These are phyloP conservation scores for Catharus bicknelli DNA, from an alignment of 2,113 vertebrate species.

Conservation along the genomic window DNA sequence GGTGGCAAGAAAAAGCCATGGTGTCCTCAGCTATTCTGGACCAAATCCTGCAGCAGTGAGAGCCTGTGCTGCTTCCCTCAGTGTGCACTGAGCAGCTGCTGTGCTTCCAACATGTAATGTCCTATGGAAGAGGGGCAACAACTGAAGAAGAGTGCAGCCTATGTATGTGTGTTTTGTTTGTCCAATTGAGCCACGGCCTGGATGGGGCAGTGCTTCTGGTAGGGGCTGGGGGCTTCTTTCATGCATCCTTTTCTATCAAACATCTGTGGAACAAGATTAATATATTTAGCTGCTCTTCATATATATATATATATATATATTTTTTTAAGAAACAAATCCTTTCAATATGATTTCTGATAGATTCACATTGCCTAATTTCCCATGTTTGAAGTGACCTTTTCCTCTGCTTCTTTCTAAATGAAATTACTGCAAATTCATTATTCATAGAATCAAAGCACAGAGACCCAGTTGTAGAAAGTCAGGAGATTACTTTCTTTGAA, in stretches of 20 bases:
- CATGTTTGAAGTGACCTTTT: conserved; percentile 45
- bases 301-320: too few relatives aligned
- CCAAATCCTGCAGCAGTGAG: background rate
- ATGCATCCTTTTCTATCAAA: background rate
- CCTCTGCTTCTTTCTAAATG: background rate
- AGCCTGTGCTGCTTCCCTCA: background rate
- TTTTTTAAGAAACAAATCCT: background rate
- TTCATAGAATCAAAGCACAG: conserved; percentile 2
- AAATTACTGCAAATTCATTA: conserved; percentile 56
- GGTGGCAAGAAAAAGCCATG: background rate
- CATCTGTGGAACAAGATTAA: background rate
- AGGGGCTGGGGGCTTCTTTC: background rate
- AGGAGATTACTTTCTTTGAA: conserved; percentile 8
- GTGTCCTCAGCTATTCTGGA: background rate
- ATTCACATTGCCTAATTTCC: conserved; percentile 24
- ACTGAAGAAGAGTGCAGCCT: background rate
- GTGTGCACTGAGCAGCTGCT: background rate
- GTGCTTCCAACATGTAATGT: background rate
- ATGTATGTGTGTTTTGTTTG: background rate
- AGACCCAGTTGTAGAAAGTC: background rate
- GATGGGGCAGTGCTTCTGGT: background rate
- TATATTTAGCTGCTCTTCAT: conserved; percentile 3
- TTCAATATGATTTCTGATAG: conserved; percentile 34
- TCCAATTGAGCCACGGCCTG: background rate
- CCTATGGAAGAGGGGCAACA: background rate